Evolutionary conservation across 1,140 invertebrate species (phyloP), one percentile per base, ranked within the genome.

Genomic region (Venustaconcha ellipsiformis): DNA sequence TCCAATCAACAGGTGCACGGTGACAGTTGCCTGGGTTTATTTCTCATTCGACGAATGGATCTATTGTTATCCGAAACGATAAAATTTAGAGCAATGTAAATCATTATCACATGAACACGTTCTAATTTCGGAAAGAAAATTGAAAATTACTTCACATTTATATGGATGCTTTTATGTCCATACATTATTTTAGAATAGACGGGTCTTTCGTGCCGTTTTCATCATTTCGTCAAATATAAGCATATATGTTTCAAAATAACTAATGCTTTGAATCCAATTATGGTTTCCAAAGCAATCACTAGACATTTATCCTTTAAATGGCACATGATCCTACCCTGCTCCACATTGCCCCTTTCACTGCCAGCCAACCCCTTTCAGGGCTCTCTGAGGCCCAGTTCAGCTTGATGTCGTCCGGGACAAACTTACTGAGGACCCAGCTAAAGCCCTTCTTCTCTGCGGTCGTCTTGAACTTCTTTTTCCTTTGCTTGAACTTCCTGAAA

Each of bases 331-430:
- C 4, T 72, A 88, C 87, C 67, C 72, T 81, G 65, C 86, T 79
- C 88, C 89, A 90, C 30, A 72, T 71, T 0, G 88, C 85, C 8
- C 80, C 82, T 58, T 82, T 82, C 0, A 88, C 84, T 2, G 84
- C 82, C 30, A 87, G 63, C 87, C 88, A 89, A 66, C 84, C 84
- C 3, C 71, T 63, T 5, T 83, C 79, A 15, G 79, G 75, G 15
- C 80, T 78, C 14, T 74, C 72, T 15, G 76, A 68, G 15, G 74
- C 78, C 56, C 76, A 77, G 14, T 62, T 76, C 0, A 79, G 65
- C 37, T 67, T 65, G 18, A 82, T 79, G 15, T 76, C 58, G 17
- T 81, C 62, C 17, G 78, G 73, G 4, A 87, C 74, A 57, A 85
- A 80, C 3, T 65, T 70, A 14, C 79, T 78, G 14, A 88, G 81